Percentiles rank a stretch among this genome's conserved stretches.
Conservation (phyloP, 2,797 vertebrate genomes). For the Zenarchopterus dispar region DNA sequence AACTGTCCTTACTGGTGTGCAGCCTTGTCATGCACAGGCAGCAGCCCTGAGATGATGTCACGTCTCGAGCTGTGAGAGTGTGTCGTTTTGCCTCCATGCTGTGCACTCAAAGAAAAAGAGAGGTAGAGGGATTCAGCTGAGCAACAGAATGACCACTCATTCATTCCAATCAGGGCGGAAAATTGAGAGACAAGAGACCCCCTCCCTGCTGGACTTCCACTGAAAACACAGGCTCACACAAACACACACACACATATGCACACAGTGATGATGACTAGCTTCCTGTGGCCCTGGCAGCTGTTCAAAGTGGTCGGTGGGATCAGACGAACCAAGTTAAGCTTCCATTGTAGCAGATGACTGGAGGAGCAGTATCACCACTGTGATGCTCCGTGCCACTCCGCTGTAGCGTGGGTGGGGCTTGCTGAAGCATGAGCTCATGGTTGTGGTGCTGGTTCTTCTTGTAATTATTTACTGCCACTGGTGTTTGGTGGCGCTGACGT, state of each 20-base stretch:
- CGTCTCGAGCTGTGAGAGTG: slow-evolving; percentile 44
- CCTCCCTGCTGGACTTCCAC: slow-evolving; percentile 69
- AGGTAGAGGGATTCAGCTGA: slow-evolving; percentile 82
- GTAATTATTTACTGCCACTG: slow-evolving; percentile 47
- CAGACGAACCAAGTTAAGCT: slow-evolving; percentile 53
- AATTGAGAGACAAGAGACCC: slow-evolving; percentile 91
- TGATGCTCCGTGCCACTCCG: slow-evolving; percentile 76
- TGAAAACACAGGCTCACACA: slow-evolving; percentile 14
- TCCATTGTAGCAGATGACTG: slow-evolving; percentile 83
- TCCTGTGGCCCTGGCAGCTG: slow-evolving; percentile 80
- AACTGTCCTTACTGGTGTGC: slow-evolving; percentile 12
- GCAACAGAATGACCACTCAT: slow-evolving; percentile 84
- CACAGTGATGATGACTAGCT: slow-evolving; percentile 69
- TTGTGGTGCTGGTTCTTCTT: slow-evolving; percentile 50
- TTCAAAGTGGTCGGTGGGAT: slow-evolving; percentile 83
- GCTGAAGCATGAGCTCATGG: slow-evolving; percentile 80
- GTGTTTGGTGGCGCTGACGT: slow-evolving; percentile 37
- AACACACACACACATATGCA: slow-evolving; percentile 33
- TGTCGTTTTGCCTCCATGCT: slow-evolving; percentile 37
- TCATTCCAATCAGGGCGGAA: slow-evolving; percentile 99
- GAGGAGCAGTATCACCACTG: slow-evolving; percentile 76
- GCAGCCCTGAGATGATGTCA: slow-evolving; percentile 65
- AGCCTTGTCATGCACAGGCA: slow-evolving; percentile 42
- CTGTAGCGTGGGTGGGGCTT: slow-evolving; percentile 66
- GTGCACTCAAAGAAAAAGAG: slow-evolving; percentile 43